These are phyloP conservation scores for Clytia hemisphaerica DNA, from an alignment of 30 jellyfish, hydroid and myxozoan species.

Conservation along the genomic window DNA sequence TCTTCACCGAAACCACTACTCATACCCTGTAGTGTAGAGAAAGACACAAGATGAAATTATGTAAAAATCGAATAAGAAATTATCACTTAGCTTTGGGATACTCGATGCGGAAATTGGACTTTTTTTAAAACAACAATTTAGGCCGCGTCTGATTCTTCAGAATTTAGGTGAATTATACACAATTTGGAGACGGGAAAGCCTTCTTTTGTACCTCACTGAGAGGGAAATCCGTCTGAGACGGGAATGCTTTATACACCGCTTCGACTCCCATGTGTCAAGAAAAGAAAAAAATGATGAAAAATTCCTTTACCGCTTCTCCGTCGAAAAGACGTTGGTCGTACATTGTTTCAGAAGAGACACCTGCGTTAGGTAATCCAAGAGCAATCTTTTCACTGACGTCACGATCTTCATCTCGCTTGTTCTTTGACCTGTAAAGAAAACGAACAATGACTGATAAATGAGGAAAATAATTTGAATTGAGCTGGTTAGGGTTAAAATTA, in stretches of 20 bases:
- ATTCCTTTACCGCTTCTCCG: slow-evolving; percentile 62
- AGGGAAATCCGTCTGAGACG: no score
- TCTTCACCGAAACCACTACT: slow-evolving; percentile 98
- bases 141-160: no score
- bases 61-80: no score
- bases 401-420: slow-evolving; percentile 91
- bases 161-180: no score
- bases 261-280: background rate
- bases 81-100: no score
- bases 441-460: background rate
- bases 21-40: slow-evolving; percentile 90
- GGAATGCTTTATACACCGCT: no score
- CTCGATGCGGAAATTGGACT: no score
- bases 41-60: no score
- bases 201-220: no score
- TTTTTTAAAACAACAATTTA: no score
- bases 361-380: slow-evolving; percentile 92
- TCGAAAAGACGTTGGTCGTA: slow-evolving; percentile 96
- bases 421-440: slow-evolving; percentile 58
- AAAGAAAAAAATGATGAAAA: background rate
- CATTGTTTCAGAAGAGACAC: slow-evolving; percentile 87
- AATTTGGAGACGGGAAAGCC: no score
- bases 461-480: background rate
- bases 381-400: slow-evolving; percentile 99
- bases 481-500: no score